Conservation (phyloP, 1,140 invertebrate species). For the Anoplophora glabripennis region DNA sequence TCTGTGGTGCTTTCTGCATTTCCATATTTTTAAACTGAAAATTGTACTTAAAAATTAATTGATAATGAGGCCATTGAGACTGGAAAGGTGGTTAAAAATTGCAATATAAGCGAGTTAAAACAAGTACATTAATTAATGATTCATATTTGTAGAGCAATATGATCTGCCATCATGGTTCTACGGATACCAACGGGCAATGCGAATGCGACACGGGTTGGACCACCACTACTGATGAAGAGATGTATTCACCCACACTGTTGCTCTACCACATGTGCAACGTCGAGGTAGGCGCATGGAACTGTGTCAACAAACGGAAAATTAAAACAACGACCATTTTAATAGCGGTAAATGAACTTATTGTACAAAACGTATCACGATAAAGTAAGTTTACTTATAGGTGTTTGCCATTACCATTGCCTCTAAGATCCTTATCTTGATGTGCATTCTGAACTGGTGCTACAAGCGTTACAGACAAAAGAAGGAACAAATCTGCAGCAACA, state of each 20-base stretch:
- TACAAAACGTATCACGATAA: neutral
- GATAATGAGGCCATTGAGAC: too few species aligned
- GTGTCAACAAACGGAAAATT: constrained; percentile 26
- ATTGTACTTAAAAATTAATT: too few species aligned
- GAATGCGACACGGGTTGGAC: constrained; percentile 22
- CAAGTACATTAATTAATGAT: too few species aligned
- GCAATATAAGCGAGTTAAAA: too few species aligned
- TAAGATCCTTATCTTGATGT: constrained; percentile 30
- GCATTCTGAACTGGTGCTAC: constrained; percentile 31
- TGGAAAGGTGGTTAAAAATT: too few species aligned
- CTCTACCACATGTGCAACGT: constrained; percentile 30
- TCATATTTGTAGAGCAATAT: constrained; percentile 22
- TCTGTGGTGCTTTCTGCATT: too few species aligned
- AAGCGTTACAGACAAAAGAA: constrained; percentile 19
- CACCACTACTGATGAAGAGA: constrained; percentile 20
- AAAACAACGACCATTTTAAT: constrained; percentile 23
- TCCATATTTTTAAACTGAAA: too few species aligned
- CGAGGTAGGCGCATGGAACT: constrained; percentile 24
- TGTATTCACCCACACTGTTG: constrained; percentile 21
- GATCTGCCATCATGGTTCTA: constrained; percentile 27
- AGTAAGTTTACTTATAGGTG: neutral
- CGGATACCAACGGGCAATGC: constrained; percentile 18
- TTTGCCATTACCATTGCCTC: constrained; percentile 26
- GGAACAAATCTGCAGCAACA: constrained; percentile 14
- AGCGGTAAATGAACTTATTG: constrained; percentile 4